Conservation (phyloP, 92 coral and sea anemone species). For the Porites lobata region DNA sequence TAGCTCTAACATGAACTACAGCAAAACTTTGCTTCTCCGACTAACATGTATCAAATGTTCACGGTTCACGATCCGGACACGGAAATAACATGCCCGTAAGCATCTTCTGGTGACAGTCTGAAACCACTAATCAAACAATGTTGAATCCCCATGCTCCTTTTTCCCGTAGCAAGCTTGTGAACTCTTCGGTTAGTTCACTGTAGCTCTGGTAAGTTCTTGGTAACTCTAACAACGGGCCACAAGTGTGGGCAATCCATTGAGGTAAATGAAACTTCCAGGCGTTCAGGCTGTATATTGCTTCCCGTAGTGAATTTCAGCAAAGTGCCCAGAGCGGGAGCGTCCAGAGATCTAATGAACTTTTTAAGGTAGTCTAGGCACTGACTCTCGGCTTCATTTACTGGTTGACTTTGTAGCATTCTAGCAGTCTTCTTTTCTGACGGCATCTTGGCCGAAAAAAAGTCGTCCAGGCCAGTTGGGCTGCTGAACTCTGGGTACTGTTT, state of each 20-base stretch:
- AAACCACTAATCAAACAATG: constrained; percentile 26
- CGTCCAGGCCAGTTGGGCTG: constrained; percentile 25
- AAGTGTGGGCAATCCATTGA: constrained; percentile 56
- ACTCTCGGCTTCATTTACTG: constrained; percentile 50
- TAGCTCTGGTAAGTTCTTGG: constrained; percentile 57
- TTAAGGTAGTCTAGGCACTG: constrained; percentile 57
- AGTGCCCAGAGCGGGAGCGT: constrained; percentile 17
- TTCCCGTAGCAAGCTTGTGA: constrained; percentile 55
- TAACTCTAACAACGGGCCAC: constrained; percentile 61
- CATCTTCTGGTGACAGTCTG: background rate
- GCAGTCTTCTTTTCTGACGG: constrained; percentile 52
- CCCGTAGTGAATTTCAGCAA: constrained; percentile 64
- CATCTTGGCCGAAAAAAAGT: constrained; percentile 26
- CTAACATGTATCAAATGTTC: no score
- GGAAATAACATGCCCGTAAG: constrained; percentile 1
- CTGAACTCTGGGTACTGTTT: constrained; percentile 26
- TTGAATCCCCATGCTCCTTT: constrained; percentile 54
- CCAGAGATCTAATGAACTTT: constrained; percentile 45
- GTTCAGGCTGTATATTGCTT: constrained; percentile 30
- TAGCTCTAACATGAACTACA: constrained; percentile 1
- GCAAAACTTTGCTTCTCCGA: background rate
- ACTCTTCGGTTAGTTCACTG: constrained; percentile 50
- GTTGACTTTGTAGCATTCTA: constrained; percentile 37
- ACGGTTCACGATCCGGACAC: no score
- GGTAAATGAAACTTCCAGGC: constrained; percentile 42